Evolutionary conservation across 2,797 vertebrate genomes (phyloP).

Genomic region (Clarias laeviceps): DNA sequence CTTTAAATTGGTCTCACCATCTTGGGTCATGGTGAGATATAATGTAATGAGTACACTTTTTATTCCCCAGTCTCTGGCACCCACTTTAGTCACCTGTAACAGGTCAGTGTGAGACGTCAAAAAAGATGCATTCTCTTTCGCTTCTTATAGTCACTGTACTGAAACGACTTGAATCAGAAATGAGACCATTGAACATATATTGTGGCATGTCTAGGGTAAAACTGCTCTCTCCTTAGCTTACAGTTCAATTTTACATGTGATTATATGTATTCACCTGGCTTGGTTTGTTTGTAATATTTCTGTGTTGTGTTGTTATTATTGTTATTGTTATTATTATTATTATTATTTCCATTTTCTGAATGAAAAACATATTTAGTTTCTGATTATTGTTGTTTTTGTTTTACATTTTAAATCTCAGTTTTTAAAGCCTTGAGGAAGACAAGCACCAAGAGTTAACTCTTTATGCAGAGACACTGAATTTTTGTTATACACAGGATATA

Average conservation of each 20-base stretch:
- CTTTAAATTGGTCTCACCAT: constrained; percentile 20
- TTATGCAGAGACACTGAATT: constrained; percentile 65
- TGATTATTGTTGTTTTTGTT: constrained; percentile 56
- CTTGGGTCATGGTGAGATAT: constrained; percentile 45
- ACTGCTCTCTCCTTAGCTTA: constrained; percentile 67
- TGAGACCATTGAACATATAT: constrained; percentile 78
- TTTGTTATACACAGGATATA: constrained; percentile 72
- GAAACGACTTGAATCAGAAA: constrained; percentile 80
- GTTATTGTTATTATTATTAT: constrained; percentile 13
- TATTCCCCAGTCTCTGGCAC: not conserved
- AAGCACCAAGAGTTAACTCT: constrained; percentile 56
- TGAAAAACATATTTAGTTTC: constrained; percentile 24
- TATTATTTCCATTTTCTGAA: constrained; percentile 27
- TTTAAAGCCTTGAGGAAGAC: constrained; percentile 36
- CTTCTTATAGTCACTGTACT: constrained; percentile 73
- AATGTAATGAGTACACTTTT: constrained; percentile 6
- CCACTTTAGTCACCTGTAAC: constrained; percentile 12
- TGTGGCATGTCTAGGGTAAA: constrained; percentile 71
- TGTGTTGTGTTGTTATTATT: constrained; percentile 31
- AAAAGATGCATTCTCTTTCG: constrained; percentile 33
- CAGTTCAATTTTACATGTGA: constrained; percentile 58
- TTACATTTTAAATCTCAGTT: constrained; percentile 51
- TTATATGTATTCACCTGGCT: constrained; percentile 57
- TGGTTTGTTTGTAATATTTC: constrained; percentile 49
- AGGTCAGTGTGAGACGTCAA: constrained; percentile 33